Evolutionary conservation across 2,888 invertebrate species (phyloP).

Genomic region (Endotricha flammealis): DNA sequence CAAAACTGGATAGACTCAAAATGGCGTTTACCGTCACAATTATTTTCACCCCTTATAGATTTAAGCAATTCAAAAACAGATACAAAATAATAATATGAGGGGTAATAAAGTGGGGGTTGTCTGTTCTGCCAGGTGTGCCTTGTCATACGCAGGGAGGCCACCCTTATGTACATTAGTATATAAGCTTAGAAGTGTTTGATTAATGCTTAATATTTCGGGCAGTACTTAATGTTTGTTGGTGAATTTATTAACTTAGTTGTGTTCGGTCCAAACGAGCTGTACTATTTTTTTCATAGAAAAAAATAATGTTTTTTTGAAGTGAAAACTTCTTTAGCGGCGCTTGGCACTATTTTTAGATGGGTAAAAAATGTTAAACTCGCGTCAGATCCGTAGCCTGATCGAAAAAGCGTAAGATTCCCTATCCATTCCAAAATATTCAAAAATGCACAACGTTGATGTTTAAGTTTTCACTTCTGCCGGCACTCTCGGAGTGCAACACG

Average conservation of each 20-base stretch:
- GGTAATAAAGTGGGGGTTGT: slow-evolving; percentile 56
- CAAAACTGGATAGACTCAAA: slow-evolving; percentile 65
- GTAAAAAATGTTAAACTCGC: too few species aligned
- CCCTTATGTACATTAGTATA: slow-evolving; percentile 54
- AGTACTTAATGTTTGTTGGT: neutral
- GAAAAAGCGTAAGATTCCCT: too few species aligned
- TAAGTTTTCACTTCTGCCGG: too few species aligned
- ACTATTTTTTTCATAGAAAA: too few species aligned
- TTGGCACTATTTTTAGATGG: too few species aligned
- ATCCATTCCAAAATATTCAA: too few species aligned
- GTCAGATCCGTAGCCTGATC: too few species aligned
- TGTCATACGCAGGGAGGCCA: slow-evolving; percentile 47
- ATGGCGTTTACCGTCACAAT: slow-evolving; percentile 71
- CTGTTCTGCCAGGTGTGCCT: slow-evolving; percentile 58
- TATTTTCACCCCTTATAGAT: slow-evolving; percentile 68
- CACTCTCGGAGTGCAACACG: too few species aligned
- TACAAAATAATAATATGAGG: slow-evolving; percentile 75
- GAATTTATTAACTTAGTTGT: neutral
- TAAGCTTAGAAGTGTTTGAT: slow-evolving; percentile 42
- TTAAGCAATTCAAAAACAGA: slow-evolving; percentile 74
- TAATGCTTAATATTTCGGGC: slow-evolving; percentile 42
- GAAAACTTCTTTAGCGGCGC: too few species aligned
- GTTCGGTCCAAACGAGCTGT: too few species aligned
- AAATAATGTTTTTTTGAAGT: too few species aligned
- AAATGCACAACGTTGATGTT: too few species aligned